phyloP scores from a whole-genome alignment of 2,113 vertebrate genomes.

The Collichthys lucidus region DNA sequence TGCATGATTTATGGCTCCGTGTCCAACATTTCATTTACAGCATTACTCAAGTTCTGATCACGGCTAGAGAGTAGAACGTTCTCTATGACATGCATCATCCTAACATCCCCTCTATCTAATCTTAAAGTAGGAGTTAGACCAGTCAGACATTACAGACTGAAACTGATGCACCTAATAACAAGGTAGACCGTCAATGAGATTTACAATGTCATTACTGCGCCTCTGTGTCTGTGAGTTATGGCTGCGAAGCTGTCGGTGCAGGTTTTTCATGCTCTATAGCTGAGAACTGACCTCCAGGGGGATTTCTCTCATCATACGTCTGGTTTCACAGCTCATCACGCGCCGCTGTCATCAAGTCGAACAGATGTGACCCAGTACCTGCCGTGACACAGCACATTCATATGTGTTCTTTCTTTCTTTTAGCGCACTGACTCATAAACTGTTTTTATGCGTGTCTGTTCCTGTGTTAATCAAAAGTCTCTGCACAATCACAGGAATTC shows the following conservation, averaged over 20 bases:
- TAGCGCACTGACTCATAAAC: not conserved
- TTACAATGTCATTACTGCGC: constrained; percentile 57
- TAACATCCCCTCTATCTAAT: constrained; percentile 19
- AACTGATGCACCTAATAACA: constrained; percentile 67
- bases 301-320: constrained; percentile 61
- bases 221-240: constrained; percentile 56
- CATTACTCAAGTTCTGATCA: constrained; percentile 36
- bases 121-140: constrained; percentile 18
- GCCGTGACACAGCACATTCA: constrained; percentile 36
- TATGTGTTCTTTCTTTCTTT: not conserved
- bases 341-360: constrained; percentile 58
- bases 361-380: constrained; percentile 65
- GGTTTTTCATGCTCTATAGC: constrained; percentile 57
- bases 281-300: constrained; percentile 63
- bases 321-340: constrained; percentile 70
- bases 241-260: constrained; percentile 51
- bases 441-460: not conserved
- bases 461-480: not conserved
- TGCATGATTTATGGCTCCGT: constrained; percentile 15
- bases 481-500: not conserved
- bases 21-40: constrained; percentile 23
- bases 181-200: constrained; percentile 55
- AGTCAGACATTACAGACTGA: constrained; percentile 46
- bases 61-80: not conserved
- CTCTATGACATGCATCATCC: not conserved